Base-by-base conservation (phyloP, 2,888 invertebrate species). In the Lymantria monacha region DNA sequence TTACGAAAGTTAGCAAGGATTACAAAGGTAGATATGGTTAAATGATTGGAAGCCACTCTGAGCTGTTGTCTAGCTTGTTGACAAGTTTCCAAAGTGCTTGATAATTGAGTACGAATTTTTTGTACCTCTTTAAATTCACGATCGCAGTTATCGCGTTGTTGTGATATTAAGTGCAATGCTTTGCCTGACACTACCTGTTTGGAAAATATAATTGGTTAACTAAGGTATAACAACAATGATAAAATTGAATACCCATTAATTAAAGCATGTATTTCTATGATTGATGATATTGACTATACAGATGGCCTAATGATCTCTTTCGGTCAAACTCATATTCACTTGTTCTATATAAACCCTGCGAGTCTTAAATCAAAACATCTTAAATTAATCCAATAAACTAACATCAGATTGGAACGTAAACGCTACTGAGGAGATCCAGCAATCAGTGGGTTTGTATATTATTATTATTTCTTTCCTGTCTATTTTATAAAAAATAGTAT, bases 1-100 rank as follows among this genome's bases (percentile, higher is more conserved):
- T 97, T 98, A 44, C 96, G 92, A 76, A 98, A 97, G 80, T 98
- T 98, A 0, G 98, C 97, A 44, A 99, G 89, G 57, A 99, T 97
- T 22, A 96, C 95, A 51, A 99, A 93, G 71, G 97, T 96, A 44
- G 96, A 95, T 37, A 95, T 93, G 0, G 97, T 97, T 55, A 98
- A 94, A 73, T 97, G 95, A 62, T 94, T 94, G 63, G 96, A 95
- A 0, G 97, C 97, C 15, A 93, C 91, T 53, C 94, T 92, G 42
- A 98, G 90, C 66, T 96, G 94, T 14, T 92, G 91, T 45, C 97
- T 92, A 9, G 97, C 95, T 56, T 93, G 91, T 53, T 93, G 92
- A 69, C 97, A 97, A 0, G 94, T 94, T 61, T 93, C 92, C 10
- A 97, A 73, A 0, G 96, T 94, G 44, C 93, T 93, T 44, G 93